Evolutionary conservation across 2,888 invertebrate genomes (phyloP), one percentile per base, ranked within the genome.

Genomic region (Polietes domitor): DNA sequence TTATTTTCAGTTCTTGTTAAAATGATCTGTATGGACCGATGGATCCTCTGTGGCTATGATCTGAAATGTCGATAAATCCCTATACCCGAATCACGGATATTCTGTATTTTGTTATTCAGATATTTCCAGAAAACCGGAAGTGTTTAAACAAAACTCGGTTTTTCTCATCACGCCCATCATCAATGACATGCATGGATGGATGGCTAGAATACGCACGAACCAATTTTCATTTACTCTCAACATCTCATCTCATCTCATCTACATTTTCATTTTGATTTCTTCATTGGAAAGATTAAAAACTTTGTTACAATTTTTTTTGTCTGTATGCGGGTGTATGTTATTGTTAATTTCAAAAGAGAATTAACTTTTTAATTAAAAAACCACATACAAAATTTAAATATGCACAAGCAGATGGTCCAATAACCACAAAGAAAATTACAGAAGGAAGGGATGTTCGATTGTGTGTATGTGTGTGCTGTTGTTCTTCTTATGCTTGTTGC

Each of bases 261-360:
- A 15, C n/a, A 12, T 6, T 12, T 47, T 7, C 47, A 47, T 47
- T 47, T 12, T n/a, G n/a, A 47, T n/a, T 47, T 12, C 47, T 47
- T n/a, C 47, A 47, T 47, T 47, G 47, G 47, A n/a, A 47, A 47
- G n/a, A 47, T 47, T 47, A 47, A 47, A 47, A 47, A 47, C 47
- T 47, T 47, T 47, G 47, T n/a, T 47, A 12, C n/a, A n/a, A n/a
- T 47, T 47, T 47, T n/a, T 4, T 47, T 32, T 32, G 7, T 47
- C 15, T 47, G n/a, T 32, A 32, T 32, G 32, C 9, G 32, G 32
- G 32, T 32, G 32, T 32, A 9, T 32, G 32, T 47, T 47, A 47
- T 47, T 47, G 47, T 47, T 47, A n/a, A 47, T 7, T 47, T 47
- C 47, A 2, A 47, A 47, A 47, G 47, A 47, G 47, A 47, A 47